Base-by-base conservation (phyloP, 2,113 vertebrate genomes). In the Seriola aureovittata region DNA sequence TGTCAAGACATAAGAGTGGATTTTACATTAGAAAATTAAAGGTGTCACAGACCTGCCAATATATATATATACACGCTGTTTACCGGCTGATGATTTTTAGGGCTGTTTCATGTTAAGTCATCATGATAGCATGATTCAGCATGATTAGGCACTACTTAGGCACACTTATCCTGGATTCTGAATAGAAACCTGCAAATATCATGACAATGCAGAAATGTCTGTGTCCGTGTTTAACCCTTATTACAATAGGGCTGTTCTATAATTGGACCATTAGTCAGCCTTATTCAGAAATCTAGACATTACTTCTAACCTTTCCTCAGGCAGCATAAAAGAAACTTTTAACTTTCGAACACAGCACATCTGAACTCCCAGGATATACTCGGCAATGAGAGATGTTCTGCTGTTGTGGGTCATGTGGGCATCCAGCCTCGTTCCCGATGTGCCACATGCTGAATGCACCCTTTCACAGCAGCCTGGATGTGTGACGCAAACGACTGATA, bases 381-480 rank as follows among this genome's bases (percentile, higher is more conserved):
- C 68, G 55, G 38, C 25, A 75, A 62, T 55, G 48, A 74, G 21
- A 79, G 63, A 4, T 40, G 38, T 21, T 88, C 29, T 60, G 57
- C 34, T 84, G 74, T 57, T 84, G 9, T 54, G 66, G 75, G 85
- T 93, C 93, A 92, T 86, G 85, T 91, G 93, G 91, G 76, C 75
- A 60, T 60, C 38, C 4, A 16, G 78, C 64, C 72, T 75, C 42
- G 12, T 57, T 90, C 78, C 73, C 64, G 60, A 59, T 36, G 40
- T 81, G 66, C 81, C 42, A 79, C 82, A 79, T 71, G 54, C 14
- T 95, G 90, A 95, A 95, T 94, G 80, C 82, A 34, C 54, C 85
- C 92, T 93, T 95, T 94, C 89, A 95, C 79, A 70, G 75, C 57
- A 38, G 88, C 21, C 67, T 38, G 64, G 64, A 17, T 71, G 68